phyloP scores from a whole-genome alignment of 64 coral and sea anemone genomes.

The Actinia tenebrosa region DNA sequence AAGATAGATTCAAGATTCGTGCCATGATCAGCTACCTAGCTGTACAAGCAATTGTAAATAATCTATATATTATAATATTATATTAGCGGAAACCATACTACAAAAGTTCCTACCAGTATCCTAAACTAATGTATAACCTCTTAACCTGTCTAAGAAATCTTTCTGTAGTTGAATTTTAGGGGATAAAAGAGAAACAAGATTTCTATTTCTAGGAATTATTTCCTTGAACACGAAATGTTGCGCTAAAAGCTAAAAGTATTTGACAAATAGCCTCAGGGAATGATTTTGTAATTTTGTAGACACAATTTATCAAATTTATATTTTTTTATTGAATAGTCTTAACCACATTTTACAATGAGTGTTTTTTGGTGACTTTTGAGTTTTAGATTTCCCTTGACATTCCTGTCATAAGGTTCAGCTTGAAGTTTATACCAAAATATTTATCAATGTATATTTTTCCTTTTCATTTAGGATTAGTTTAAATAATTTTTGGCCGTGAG shows the following conservation, averaged over 20 bases:
- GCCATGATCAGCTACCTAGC: background rate
- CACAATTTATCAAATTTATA: background rate
- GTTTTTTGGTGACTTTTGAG: background rate
- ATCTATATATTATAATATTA: background rate
- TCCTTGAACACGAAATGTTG: background rate
- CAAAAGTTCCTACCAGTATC: background rate
- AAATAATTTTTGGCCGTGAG: too few relatives aligned
- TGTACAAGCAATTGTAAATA: background rate
- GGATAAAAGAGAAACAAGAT: background rate
- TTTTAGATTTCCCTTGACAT: background rate
- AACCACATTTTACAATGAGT: background rate
- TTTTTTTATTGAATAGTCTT: background rate
- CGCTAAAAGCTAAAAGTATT: background rate
- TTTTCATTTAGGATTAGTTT: background rate
- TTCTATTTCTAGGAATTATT: background rate
- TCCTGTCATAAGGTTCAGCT: background rate
- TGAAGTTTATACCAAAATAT: background rate
- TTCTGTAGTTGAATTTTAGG: background rate
- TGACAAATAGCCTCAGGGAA: background rate
- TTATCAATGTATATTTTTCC: background rate
- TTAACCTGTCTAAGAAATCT: constrained; percentile 2
- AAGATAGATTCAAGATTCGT: background rate
- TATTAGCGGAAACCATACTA: background rate
- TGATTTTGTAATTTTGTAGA: background rate
- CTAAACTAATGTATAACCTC: background rate